These are phyloP conservation scores for Apogon hyalosoma DNA, from an alignment of 2,797 vertebrate species.

Conservation along the genomic window DNA sequence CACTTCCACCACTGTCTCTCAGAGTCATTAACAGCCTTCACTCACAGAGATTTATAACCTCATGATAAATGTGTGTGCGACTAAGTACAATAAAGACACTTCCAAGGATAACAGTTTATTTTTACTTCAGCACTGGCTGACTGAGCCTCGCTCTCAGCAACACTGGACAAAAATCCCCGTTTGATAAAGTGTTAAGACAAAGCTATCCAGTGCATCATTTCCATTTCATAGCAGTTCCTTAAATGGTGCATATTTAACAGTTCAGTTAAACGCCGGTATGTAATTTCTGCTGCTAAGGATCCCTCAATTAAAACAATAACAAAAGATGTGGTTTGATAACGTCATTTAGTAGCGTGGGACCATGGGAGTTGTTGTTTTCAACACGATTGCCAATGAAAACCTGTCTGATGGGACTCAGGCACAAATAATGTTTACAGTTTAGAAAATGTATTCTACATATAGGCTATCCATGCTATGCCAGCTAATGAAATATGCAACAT, in stretches of 20 bases:
- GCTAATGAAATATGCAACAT: no score
- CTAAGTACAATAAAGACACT: constrained; percentile 81
- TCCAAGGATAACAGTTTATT: constrained; percentile 80
- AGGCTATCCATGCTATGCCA: no score
- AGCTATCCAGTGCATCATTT: constrained; percentile 26
- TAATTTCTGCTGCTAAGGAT: no score
- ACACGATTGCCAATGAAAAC: no score
- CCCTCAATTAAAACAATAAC: no score
- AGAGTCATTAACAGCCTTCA: constrained; percentile 78
- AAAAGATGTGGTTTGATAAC: no score
- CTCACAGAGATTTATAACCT: constrained; percentile 78
- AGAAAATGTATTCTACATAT: no score
- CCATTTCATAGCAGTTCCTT: constrained; percentile 19
- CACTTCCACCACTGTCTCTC: constrained; percentile 74
- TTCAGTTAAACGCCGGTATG: not conserved
- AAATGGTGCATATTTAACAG: constrained; percentile 3
- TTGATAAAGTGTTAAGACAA: constrained; percentile 21
- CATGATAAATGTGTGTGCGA: constrained; percentile 76
- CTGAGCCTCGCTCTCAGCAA: constrained; percentile 29
- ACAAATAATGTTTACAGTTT: no score
- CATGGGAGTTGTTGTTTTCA: no score
- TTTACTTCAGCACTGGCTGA: constrained; percentile 49
- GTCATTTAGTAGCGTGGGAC: no score
- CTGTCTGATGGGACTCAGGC: no score
- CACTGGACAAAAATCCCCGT: constrained; percentile 20